Conservation (phyloP, 1,140 invertebrate genomes). For the Drosophila funebris region DNA sequence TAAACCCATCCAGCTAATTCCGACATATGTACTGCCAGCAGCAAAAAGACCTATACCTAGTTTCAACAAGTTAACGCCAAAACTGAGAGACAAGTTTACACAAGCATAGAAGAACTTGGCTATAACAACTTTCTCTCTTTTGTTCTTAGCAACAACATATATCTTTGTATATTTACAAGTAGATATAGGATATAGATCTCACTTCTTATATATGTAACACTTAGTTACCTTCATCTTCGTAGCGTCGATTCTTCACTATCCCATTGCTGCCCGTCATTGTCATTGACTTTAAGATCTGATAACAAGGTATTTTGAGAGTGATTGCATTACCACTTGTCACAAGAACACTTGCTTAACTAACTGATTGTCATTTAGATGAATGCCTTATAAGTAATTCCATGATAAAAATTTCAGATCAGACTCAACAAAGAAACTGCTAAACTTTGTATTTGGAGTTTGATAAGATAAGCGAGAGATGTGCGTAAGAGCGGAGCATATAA, state of each 20-base stretch:
- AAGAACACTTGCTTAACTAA: conserved; percentile 20
- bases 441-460: not conserved
- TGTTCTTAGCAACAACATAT: no score
- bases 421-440: not conserved
- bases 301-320: not conserved
- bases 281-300: not conserved
- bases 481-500: not conserved
- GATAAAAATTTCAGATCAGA: not conserved
- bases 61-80: no score
- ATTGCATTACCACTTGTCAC: conserved; percentile 3
- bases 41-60: no score
- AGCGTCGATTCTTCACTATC: conserved; percentile 42
- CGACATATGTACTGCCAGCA: no score
- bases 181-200: no score
- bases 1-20: no score
- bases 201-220: no score
- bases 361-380: not conserved
- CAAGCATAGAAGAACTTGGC: no score
- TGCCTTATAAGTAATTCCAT: conserved; percentile 24
- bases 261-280: conserved; percentile 19
- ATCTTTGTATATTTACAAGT: no score
- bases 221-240: conserved; percentile 32
- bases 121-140: no score
- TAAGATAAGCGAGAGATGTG: conserved; percentile 13
- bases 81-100: no score